Evolutionary conservation across 1,140 invertebrate genomes (phyloP), one percentile per base, ranked within the genome.

Genomic region (Thaumetopoea pityocampa): DNA sequence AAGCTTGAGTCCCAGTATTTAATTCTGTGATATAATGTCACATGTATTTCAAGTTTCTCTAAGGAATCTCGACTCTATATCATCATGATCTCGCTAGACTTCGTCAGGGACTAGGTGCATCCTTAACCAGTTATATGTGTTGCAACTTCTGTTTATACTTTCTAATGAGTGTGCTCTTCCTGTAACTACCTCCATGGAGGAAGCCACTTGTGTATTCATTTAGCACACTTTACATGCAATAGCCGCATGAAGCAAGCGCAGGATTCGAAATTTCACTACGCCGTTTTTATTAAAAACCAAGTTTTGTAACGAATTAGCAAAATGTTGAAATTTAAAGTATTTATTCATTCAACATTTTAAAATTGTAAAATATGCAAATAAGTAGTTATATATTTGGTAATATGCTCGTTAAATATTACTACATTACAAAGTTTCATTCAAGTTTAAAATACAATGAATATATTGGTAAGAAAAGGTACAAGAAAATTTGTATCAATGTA

Each of bases 61-160:
- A 40, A 19, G 32, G 34, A 40, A 33, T 47, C 47, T 5, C 36
- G 19, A 32, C 16, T 29, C 14, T 32, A 32, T 32, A 32, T 29
- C 34, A 49, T 42, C 43, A 55, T 48, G 52, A 55, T 55, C 38
- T 52, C 16, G 42, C 37, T 37, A 30, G 35, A 47, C 51, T 43
- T 43, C 46, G 52, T 51, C 46, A 50, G 42, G 51, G 51, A 17
- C 44, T 44, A 40, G 36, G 37, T 36, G 44, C 50, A 62, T 59
- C 56, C 52, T 59, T 38, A 47, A 48, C 49, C 46, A 50, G 47
- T 51, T 48, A 29, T 35, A 45, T 58, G 53, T 62, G 61, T 58
- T 65, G 51, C 51, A 56, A 59, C 49, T 20, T 35, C 38, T 57
- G 41, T 48, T 70, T 67, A 67, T 66, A 70, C 64, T 67, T 67